Conservation (phyloP, 1,140 invertebrate species). For the Sitobion miscanthi region DNA sequence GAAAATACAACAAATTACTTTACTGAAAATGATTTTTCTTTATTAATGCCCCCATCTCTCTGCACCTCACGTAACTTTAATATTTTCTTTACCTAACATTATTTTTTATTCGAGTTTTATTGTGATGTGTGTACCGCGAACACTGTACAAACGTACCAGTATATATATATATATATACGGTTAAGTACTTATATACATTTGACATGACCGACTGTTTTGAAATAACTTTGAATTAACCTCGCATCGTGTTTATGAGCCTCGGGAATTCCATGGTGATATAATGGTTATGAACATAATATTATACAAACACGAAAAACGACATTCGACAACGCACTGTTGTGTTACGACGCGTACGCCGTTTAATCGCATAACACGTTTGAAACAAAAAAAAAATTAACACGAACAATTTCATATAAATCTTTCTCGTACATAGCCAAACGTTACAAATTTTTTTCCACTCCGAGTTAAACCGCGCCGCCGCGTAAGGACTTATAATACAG, state of each 20-base stretch:
- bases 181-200: not conserved
- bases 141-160: not conserved
- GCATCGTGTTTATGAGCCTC: not conserved
- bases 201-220: conserved; percentile 2
- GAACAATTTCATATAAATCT: not conserved
- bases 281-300: not conserved
- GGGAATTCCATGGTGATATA: not conserved
- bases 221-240: not conserved
- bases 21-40: conserved; percentile 42
- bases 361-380: not conserved
- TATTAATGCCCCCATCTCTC: not conserved
- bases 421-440: not conserved
- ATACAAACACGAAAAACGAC: not conserved
- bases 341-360: not conserved
- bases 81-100: not conserved
- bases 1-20: conserved; percentile 9
- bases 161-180: too few species aligned
- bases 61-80: not conserved
- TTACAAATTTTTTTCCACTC: not conserved
- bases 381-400: not conserved
- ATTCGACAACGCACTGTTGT: not conserved
- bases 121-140: not conserved
- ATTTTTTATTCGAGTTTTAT: conserved; percentile 7
- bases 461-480: not conserved
- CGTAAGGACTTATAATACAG: too few species aligned